Evolutionary conservation across 2,888 invertebrate species (phyloP).

Genomic region (Andrena bucephala): DNA sequence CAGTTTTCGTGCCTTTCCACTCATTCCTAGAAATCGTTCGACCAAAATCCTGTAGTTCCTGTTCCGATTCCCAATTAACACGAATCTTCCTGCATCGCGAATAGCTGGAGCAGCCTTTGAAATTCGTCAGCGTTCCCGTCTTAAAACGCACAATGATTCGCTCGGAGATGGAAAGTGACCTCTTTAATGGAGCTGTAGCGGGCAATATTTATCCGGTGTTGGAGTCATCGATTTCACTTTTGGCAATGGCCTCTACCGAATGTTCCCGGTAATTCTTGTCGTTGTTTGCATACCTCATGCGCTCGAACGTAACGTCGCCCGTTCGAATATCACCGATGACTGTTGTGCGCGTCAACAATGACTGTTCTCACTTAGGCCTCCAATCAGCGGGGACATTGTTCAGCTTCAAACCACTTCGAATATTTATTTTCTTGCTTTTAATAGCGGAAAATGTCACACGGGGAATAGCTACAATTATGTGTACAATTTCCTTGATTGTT

Average conservation of each 20-base stretch:
- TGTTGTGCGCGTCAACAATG: neutral
- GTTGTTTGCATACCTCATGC: constrained; percentile 64
- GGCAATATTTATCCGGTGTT: constrained; percentile 73
- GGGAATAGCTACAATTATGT: no score
- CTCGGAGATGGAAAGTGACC: constrained; percentile 77
- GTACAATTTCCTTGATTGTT: no score
- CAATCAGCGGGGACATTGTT: no score
- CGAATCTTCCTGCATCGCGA: neutral
- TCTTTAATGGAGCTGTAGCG: constrained; percentile 70
- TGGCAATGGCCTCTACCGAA: constrained; percentile 83
- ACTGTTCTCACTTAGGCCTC: no score
- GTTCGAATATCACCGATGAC: constrained; percentile 19
- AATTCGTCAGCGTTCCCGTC: constrained; percentile 32
- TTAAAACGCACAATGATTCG: constrained; percentile 58
- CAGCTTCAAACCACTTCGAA: no score
- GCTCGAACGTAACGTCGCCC: constrained; percentile 43
- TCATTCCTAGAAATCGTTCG: neutral
- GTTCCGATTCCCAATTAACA: neutral
- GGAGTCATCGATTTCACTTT: constrained; percentile 83
- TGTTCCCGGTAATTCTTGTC: constrained; percentile 62
- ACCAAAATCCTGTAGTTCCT: neutral
- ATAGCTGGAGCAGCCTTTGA: constrained; percentile 3
- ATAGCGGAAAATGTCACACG: no score
- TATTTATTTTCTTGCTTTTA: no score
- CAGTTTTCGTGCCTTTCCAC: neutral